Base-by-base conservation (phyloP, 1,140 invertebrate species). In the Bathynomus jamesi region DNA sequence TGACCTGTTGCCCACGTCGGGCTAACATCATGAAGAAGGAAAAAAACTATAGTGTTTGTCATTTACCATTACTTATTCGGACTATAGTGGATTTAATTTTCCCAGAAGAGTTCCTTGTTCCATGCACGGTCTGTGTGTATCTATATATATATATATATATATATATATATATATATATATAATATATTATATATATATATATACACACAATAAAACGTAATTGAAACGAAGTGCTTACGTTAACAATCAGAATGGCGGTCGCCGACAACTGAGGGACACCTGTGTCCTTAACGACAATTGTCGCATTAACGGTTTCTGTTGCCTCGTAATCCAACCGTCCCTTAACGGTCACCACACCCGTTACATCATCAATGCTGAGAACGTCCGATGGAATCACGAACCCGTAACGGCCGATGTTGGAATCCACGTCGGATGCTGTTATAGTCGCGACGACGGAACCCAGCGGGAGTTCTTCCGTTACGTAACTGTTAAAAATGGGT, bases 301-400 rank as follows among this genome's bases (percentile, higher is more conserved):
- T 89, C 77, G 96, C 93, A 78, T 89, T 88, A 3, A 94, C 83
- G 66, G 85, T 83, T 77, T 90, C 89, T 0, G 88, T 85, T 76
- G 85, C 83, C 81, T 96, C 94, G 80, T 90, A 96, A 81, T 96
- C 93, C 32, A 96, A 88, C 1, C 88, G 84, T 77, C 89, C 85
- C 30, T 86, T 87, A 0, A 96, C 90, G 25, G 86, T 90, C 3
- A 96, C 88, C 60, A 89, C 88, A 11, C 95, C 94, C 10, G 87
- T 77, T 10, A 62, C 76, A 30, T 73, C 64, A 67, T 77, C 76
- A 5, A 77, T 70, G 8, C 53, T 66, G 63, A 77, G 73, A 29
- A 74, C 67, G n/a, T 53, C 28, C 11, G 67, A 69, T 29, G 62
- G 28, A 0, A 53, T 30, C 28, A 28, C 29, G 25, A 69, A 61